Base-by-base conservation (phyloP, 2,113 vertebrate species). In the Psilopsiagon aurifrons region DNA sequence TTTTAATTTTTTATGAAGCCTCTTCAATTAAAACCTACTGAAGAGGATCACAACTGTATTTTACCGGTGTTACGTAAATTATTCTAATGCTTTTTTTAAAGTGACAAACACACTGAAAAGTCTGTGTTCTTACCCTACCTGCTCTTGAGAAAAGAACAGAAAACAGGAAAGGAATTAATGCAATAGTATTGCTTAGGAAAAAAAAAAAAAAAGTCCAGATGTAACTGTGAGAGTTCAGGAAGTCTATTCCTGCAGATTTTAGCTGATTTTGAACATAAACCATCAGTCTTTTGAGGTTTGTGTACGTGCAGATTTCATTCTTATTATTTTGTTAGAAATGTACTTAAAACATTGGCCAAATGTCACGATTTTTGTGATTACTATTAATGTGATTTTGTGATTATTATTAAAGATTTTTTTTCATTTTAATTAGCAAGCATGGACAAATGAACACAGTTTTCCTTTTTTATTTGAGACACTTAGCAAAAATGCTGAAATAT, bases 401-500 rank as follows among this genome's bases (percentile, higher is more conserved):
- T 44, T 35, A 69, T 28, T 62, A 62, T 29, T 19, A 60, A 63
- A 23, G 8, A 1, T 59, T 23, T 68, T 69, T 69, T 91, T 68
- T 57, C 39, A 71, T 81, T 95, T 46, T 10, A 71, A 71, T 39
- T 29, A 91, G 52, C 52, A 90, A 81, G 35, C 67, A 62, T 9
- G 57, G 91, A 90, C 67, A 83, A 91, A 73, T 27, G 59, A 80
- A 82, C 91, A 83, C 71, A 90, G 85, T 97, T 97, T 97, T 96
- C 96, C 84, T 95, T 97, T 97, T 98, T 98, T 98, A 98, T 98
- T 98, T 98, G 97, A 98, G 97, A 98, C 98, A 98, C 98, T 98
- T 98, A 98, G 98, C 98, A 98, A 98, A 98, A 98, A 97, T 96
- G 98, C 97, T 95, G 96, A 98, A 96, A 98, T 98, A 98, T 98